These are phyloP conservation scores for Sebastiscus tertius DNA, from an alignment of 2,797 vertebrate species.

Conservation along the genomic window DNA sequence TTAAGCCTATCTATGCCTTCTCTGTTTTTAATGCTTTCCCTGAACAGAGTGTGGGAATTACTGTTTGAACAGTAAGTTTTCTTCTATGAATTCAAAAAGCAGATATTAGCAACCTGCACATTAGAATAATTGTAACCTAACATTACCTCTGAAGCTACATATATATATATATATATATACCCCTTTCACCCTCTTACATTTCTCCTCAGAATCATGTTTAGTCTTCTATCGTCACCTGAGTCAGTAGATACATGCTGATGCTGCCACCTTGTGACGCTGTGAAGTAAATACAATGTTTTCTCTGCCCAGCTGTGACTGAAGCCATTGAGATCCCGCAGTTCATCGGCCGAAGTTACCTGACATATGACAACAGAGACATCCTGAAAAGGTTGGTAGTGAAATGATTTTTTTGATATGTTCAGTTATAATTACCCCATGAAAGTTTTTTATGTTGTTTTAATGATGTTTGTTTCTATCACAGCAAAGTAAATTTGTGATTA, in stretches of 20 bases:
- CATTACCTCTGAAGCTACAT: neutral
- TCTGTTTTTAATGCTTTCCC: constrained; percentile 76
- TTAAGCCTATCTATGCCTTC: constrained; percentile 61
- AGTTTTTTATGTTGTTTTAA: neutral
- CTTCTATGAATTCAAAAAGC: neutral
- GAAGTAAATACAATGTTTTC: constrained; percentile 39
- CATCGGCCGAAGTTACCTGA: constrained; percentile 95
- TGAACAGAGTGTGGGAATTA: constrained; percentile 97
- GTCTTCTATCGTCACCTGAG: neutral
- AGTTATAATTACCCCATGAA: neutral
- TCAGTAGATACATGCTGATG: constrained; percentile 2
- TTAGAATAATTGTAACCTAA: neutral
- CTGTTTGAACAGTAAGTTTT: constrained; percentile 97
- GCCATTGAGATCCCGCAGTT: constrained; percentile 97
- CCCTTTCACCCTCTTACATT: neutral
- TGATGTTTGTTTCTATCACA: neutral
- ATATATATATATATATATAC: neutral
- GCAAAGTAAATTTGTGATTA: neutral
- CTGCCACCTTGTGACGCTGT: constrained; percentile 69
- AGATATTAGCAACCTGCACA: neutral
- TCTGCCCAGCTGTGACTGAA: constrained; percentile 88
- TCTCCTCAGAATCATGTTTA: neutral
- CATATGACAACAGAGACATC: constrained; percentile 90
- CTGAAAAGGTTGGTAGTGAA: constrained; percentile 88
- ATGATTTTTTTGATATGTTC: neutral